Percentiles rank a stretch among this genome's conserved stretches.
phyloP scores from a whole-genome alignment of 2,113 vertebrate species.

The Hippocampus barbouri region DNA sequence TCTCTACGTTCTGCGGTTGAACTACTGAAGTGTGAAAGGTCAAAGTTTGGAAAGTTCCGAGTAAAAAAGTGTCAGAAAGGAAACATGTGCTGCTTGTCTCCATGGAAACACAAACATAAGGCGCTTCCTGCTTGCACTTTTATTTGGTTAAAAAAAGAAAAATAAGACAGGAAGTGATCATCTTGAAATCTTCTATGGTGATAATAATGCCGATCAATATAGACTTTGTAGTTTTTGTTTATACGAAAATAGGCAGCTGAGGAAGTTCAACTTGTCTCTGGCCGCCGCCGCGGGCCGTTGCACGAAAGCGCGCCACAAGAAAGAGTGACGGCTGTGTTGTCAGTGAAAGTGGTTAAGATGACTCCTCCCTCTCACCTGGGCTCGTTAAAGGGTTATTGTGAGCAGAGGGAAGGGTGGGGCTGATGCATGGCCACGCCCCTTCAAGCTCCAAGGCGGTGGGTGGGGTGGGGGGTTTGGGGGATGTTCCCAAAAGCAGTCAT shows the following conservation, averaged over 20 bases:
- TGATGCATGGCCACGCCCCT: slow-evolving; percentile 81
- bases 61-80: slow-evolving; percentile 43
- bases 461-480: neutral
- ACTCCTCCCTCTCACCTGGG: neutral
- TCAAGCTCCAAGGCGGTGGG: slow-evolving; percentile 70
- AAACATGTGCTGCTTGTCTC: neutral
- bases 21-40: no score
- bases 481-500: neutral
- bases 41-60: slow-evolving; percentile 9
- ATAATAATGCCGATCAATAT: slow-evolving; percentile 93
- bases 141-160: slow-evolving; percentile 80
- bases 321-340: neutral
- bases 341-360: neutral
- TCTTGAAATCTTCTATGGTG: slow-evolving; percentile 78
- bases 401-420: slow-evolving; percentile 9
- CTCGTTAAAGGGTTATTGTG: slow-evolving; percentile 5
- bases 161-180: slow-evolving; percentile 79
- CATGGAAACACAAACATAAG: slow-evolving; percentile 27
- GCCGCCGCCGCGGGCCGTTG: neutral
- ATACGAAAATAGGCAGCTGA: slow-evolving; percentile 99
- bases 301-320: neutral
- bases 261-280: slow-evolving; percentile 81
- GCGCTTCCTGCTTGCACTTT: slow-evolving; percentile 72
- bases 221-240: slow-evolving; percentile 67
- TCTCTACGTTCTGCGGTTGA: no score